Evolutionary conservation across 2,797 vertebrate species (phyloP), one percentile per base, ranked within the genome.

Genomic region (Toxotes lorentzi): DNA sequence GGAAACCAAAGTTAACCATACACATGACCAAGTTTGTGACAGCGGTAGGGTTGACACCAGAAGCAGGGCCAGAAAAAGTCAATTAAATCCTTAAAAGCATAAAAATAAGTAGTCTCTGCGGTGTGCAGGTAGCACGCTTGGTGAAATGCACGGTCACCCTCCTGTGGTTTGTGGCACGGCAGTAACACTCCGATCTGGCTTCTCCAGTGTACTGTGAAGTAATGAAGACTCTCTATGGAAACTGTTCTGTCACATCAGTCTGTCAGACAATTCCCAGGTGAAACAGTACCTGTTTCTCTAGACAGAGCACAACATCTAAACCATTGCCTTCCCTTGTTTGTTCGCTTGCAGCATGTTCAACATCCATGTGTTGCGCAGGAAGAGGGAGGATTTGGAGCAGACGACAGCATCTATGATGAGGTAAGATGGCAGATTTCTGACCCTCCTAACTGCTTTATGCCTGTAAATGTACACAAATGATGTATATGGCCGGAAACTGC

Each of bases 341-440:
- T 87, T 32, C 38, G 0, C 86, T 92, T 93, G 66, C 93, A 98
- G 96, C 96, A 97, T n/a, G 95, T 97, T 59, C 97, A 97, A 0
- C 27, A 87, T 97, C 87, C 96, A 97, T 0, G 62, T 97, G 56
- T 94, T 97, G 68, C 96, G 96, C 21, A 95, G 96, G 84, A 96
- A 90, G 82, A 82, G 81, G 0, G 95, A 95, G 21, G 96, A 98
- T 94, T 97, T 97, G 82, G 86, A 92, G 75, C 88, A 81, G 58
- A 97, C 70, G 96, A 97, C 64, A 95, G 93, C 70, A 38, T 97
- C 89, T 97, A 97, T 0, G 66, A 95, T 41, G 94, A 96, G 96
- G 96, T 97, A 89, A 84, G 48, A 50, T 54, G 68, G 2, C 21
- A n/a, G 17, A 50, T 48, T 35, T 63, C 35, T 43, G n/a, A 54